These are phyloP conservation scores for Sebastes steindachneri DNA, from an alignment of 2,797 vertebrate genomes.

Conservation along the genomic window DNA sequence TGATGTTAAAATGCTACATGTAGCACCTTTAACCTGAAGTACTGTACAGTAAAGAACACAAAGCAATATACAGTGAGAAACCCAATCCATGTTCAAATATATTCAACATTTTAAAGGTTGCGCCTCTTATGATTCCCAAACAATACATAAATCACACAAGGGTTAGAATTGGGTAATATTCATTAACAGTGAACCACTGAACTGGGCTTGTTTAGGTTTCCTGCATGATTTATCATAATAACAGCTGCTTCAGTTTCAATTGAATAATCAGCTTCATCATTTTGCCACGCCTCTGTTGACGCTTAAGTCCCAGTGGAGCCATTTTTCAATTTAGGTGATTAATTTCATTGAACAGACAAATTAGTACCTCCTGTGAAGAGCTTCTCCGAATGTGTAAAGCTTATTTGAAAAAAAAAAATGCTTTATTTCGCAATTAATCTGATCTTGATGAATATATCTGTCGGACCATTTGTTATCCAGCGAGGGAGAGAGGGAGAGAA, in stretches of 20 bases:
- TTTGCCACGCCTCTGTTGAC: constrained; percentile 55
- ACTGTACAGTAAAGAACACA: background rate
- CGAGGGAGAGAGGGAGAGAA: background rate
- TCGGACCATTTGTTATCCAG: constrained; percentile 38
- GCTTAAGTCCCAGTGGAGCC: constrained; percentile 49
- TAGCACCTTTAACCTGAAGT: background rate
- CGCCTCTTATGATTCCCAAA: constrained; percentile 30
- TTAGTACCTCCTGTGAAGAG: constrained; percentile 51
- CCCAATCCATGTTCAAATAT: constrained; percentile 22
- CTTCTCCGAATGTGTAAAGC: constrained; percentile 18
- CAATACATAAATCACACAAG: constrained; percentile 61
- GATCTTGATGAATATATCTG: constrained; percentile 56
- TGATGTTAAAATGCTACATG: constrained; percentile 1
- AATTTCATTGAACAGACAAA: constrained; percentile 56
- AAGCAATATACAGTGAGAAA: constrained; percentile 13
- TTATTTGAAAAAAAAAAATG: constrained; percentile 23
- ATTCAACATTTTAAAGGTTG: constrained; percentile 26
- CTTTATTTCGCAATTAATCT: constrained; percentile 50
- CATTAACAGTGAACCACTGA: constrained; percentile 59
- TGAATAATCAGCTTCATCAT: constrained; percentile 62
- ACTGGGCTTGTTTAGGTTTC: constrained; percentile 71
- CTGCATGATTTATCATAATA: constrained; percentile 69
- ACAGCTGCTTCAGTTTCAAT: constrained; percentile 66
- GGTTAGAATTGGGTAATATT: constrained; percentile 52
- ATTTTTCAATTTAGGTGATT: constrained; percentile 66